These are phyloP conservation scores for Diloba caeruleocephala DNA, from an alignment of 2,888 invertebrate species.

Conservation along the genomic window DNA sequence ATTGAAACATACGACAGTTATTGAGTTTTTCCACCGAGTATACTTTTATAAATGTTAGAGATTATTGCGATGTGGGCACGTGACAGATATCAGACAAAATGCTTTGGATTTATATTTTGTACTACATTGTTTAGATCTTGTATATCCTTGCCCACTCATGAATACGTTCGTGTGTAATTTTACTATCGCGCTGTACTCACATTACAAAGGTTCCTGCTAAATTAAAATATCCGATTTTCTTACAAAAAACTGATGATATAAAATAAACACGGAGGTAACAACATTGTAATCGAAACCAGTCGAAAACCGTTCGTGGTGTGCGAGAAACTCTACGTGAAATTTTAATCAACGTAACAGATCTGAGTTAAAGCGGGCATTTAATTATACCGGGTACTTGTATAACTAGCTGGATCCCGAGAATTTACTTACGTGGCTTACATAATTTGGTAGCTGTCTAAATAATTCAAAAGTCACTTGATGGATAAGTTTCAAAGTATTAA, in stretches of 20 bases:
- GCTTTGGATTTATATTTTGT: slow-evolving; percentile 4
- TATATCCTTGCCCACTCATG: too few species aligned
- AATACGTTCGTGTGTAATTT: too few species aligned
- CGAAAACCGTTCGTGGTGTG: slow-evolving; percentile 30
- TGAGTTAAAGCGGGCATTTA: slow-evolving; percentile 50
- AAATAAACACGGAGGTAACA: slow-evolving; percentile 41
- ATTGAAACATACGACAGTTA: slow-evolving; percentile 60
- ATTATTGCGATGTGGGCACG: slow-evolving; percentile 12
- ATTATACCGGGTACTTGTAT: slow-evolving; percentile 41
- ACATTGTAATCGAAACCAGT: slow-evolving; percentile 49
- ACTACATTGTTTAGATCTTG: too few species aligned
- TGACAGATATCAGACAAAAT: slow-evolving; percentile 23
- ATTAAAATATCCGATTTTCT: slow-evolving; percentile 28
- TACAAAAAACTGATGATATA: slow-evolving; percentile 20
- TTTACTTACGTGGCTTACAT: slow-evolving; percentile 28
- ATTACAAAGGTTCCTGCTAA: slow-evolving; percentile 17
- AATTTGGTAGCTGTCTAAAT: slow-evolving; percentile 23
- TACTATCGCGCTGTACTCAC: slow-evolving; percentile 1
- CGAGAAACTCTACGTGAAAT: slow-evolving; percentile 45
- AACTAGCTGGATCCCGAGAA: slow-evolving; percentile 25
- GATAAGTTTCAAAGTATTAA: slow-evolving; percentile 24
- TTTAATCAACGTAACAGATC: slow-evolving; percentile 66
- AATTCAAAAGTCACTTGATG: slow-evolving; percentile 21
- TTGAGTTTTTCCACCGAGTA: slow-evolving; percentile 48
- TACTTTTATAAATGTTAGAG: slow-evolving; percentile 37